Evolutionary conservation across 2,888 invertebrate genomes (phyloP), one percentile per base, ranked within the genome.

Genomic region (Stenolophus ochropezus): DNA sequence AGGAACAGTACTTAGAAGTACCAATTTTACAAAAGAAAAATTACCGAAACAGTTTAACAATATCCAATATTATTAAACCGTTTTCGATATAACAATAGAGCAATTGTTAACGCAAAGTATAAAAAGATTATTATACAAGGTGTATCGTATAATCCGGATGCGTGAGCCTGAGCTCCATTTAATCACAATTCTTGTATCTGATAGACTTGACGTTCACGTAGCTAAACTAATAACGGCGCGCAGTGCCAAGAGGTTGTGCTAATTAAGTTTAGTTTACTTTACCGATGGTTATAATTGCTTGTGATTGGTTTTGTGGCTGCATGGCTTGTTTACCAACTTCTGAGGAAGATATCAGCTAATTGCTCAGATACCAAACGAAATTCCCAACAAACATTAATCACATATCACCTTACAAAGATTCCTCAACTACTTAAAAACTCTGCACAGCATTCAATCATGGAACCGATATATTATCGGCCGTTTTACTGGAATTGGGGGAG

Each of bases 231-330:
- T 81, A 81, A 81, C 65, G 49, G 23, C 49, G 51, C 49, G 65
- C 75, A 75, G 42, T 56, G 56, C 27, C 53, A 16, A 51, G 58
- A 71, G 47, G n/a, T 18, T 51, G 6, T 76, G 49, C 61, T 81
- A 81, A 81, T 81, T 81, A 75, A 75, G 81, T 81, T 81, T 75
- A 61, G 81, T 81, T 81, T 81, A 81, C 81, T 81, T 81, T 81
- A 81, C 81, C 75, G 75, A 81, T 71, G 75, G 81, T 51, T 75
- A 81, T 81, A 81, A 81, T 81, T 81, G 81, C 81, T 81, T 75
- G 81, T 81, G 81, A 81, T 81, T 81, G 81, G 81, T 81, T 81
- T 81, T 81, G 81, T 75, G 75, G 75, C 51, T 25, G 33, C 75
- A 14, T 14, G 27, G 27, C 79, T 58, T 80, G 81, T 81, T 81